Percentiles rank a stretch among this genome's conserved stretches.
Evolutionary conservation across 1,140 invertebrate species (phyloP).

Genomic region (Saccostrea cuccullata): DNA sequence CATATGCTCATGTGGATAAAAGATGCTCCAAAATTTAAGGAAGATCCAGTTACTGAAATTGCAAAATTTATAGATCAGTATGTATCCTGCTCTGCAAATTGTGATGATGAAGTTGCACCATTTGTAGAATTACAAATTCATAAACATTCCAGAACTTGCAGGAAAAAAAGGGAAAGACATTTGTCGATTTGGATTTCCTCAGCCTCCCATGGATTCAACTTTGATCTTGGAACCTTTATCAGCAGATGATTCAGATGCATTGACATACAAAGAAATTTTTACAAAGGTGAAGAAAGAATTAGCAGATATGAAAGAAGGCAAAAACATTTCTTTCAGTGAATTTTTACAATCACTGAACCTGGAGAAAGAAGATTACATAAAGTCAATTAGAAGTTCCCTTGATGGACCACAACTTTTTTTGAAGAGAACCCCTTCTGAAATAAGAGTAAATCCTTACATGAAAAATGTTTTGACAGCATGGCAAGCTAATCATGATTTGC

Average conservation of each 20-base stretch:
- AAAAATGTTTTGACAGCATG: constrained; percentile 34
- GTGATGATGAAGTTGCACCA: not conserved
- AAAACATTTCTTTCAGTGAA: no score
- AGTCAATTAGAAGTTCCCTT: constrained; percentile 37
- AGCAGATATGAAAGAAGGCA: no score
- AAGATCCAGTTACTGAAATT: constrained; percentile 8
- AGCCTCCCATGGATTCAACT: constrained; percentile 53
- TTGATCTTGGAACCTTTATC: constrained; percentile 56
- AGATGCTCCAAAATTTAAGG: constrained; percentile 34
- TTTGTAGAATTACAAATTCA: constrained; percentile 51
- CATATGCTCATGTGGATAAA: constrained; percentile 49
- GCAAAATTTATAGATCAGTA: constrained; percentile 32
- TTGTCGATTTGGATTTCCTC: constrained; percentile 60
- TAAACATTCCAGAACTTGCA: constrained; percentile 57
- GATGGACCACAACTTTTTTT: constrained; percentile 41
- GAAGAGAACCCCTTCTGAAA: constrained; percentile 36
- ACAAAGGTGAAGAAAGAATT: not conserved
- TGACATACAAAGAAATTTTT: constrained; percentile 48
- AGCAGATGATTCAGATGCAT: constrained; percentile 31
- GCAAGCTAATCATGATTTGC: constrained; percentile 51
- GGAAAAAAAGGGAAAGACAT: constrained; percentile 51
- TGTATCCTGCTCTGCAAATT: not conserved
- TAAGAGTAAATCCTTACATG: constrained; percentile 41
- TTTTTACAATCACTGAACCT: no score
- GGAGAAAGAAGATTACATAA: not conserved